phyloP scores from a whole-genome alignment of 2,888 invertebrate species.

The Clivina fossor region DNA sequence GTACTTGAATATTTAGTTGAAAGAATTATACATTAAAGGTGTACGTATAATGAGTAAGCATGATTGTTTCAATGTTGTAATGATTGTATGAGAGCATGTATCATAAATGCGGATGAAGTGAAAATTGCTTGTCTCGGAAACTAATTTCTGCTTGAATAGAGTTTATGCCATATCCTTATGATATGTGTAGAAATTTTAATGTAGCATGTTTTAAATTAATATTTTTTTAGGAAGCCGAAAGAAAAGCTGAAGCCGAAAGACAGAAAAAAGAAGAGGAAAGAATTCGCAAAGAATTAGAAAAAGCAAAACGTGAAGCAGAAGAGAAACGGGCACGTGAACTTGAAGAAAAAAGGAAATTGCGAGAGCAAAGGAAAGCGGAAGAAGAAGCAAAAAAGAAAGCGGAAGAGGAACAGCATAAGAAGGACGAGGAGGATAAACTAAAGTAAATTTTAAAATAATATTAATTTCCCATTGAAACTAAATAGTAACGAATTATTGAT shows the following conservation, averaged over 20 bases:
- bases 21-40: too few relatives aligned
- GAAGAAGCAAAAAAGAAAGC: slow-evolving; percentile 54
- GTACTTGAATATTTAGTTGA: too few relatives aligned
- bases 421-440: slow-evolving; percentile 50
- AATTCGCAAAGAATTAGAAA: slow-evolving; percentile 56
- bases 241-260: slow-evolving; percentile 57
- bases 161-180: not conserved
- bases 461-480: too few relatives aligned
- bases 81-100: too few relatives aligned
- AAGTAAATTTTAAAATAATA: slow-evolving; percentile 38
- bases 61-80: too few relatives aligned
- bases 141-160: too few relatives aligned
- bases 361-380: slow-evolving; percentile 52
- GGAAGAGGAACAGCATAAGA: slow-evolving; percentile 48
- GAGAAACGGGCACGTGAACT: slow-evolving; percentile 56
- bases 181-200: not conserved
- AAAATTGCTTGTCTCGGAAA: too few relatives aligned
- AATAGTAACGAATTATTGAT: too few relatives aligned
- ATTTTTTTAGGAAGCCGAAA: slow-evolving; percentile 55
- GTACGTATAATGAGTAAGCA: too few relatives aligned
- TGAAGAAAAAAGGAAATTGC: slow-evolving; percentile 56
- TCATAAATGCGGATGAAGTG: too few relatives aligned
- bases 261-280: slow-evolving; percentile 58
- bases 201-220: slow-evolving; percentile 9
- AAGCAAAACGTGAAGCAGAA: slow-evolving; percentile 55